A percentile compares a stretch with the other conserved stretches of the same genome.
phyloP scores from a whole-genome alignment of 2,888 invertebrate genomes.

The Ophioninae sp. region DNA sequence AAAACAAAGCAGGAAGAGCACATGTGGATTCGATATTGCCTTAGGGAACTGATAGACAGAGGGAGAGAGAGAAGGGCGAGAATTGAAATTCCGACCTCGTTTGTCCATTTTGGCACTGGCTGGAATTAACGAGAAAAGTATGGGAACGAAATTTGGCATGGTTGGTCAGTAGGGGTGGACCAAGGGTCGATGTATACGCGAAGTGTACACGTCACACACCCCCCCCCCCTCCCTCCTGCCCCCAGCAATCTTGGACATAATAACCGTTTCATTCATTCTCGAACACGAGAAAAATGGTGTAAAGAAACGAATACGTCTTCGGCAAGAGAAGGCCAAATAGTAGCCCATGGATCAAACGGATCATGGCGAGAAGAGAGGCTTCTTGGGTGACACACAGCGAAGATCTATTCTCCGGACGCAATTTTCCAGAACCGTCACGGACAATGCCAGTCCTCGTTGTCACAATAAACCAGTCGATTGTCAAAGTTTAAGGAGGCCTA shows the following conservation, averaged over 20 bases:
- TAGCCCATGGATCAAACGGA: slow-evolving; percentile 20
- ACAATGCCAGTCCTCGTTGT: slow-evolving; percentile 73
- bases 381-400: slow-evolving; percentile 33
- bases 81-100: neutral
- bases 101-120: slow-evolving; percentile 5
- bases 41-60: neutral
- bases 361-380: slow-evolving; percentile 31
- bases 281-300: slow-evolving; percentile 6
- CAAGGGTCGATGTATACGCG: slow-evolving; percentile 27
- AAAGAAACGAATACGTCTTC: too few relatives aligned
- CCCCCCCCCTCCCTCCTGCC: too few relatives aligned
- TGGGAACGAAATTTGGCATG: slow-evolving; percentile 43
- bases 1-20: neutral
- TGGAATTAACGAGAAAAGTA: slow-evolving; percentile 52
- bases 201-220: slow-evolving; percentile 22
- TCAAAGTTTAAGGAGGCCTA: neutral
- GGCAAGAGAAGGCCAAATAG: neutral
- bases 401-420: slow-evolving; percentile 72
- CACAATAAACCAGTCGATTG: slow-evolving; percentile 72
- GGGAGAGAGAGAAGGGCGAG: neutral
- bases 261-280: slow-evolving; percentile 45
- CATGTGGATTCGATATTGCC: neutral
- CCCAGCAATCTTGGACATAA: slow-evolving; percentile 22
- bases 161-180: slow-evolving; percentile 35
- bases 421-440: slow-evolving; percentile 77